Conservation (phyloP, 2,797 vertebrate species). For the Peromyscus nudipes region DNA sequence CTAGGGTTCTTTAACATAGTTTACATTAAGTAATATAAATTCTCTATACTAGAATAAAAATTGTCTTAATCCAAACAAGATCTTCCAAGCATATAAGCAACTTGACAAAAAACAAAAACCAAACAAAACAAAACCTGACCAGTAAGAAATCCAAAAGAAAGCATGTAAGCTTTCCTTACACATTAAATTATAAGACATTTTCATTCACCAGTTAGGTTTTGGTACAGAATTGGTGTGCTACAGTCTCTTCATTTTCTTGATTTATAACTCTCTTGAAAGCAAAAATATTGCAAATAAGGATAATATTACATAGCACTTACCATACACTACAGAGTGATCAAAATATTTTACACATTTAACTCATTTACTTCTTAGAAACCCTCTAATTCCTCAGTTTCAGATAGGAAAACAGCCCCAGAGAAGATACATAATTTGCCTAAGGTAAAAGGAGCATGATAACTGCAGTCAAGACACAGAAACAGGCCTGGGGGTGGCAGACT, state of each 20-base stretch:
- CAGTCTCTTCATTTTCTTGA: slow-evolving; percentile 39
- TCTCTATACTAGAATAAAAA: slow-evolving; percentile 66
- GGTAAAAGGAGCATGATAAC: slow-evolving; percentile 10
- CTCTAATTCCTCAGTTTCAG: slow-evolving; percentile 52
- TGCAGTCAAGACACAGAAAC: not conserved
- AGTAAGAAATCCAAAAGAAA: slow-evolving; percentile 49
- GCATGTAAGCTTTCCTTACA: not conserved
- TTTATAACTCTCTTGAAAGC: slow-evolving; percentile 60
- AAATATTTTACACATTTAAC: slow-evolving; percentile 65
- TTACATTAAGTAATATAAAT: slow-evolving; percentile 58
- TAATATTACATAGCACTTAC: slow-evolving; percentile 45
- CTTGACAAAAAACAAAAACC: slow-evolving; percentile 40
- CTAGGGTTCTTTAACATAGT: slow-evolving; percentile 3
- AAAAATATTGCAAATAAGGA: slow-evolving; percentile 31
- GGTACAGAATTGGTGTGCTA: not conserved
- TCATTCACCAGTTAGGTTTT: slow-evolving; percentile 13
- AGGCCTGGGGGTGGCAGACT: not conserved
- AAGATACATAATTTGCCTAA: not conserved
- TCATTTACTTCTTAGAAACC: slow-evolving; percentile 58
- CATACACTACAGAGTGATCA: not conserved
- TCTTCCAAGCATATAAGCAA: slow-evolving; percentile 52
- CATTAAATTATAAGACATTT: slow-evolving; percentile 49
- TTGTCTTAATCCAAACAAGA: slow-evolving; percentile 21
- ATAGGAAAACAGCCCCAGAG: slow-evolving; percentile 38
- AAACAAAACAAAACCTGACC: not conserved